Conservation (phyloP, 2,797 vertebrate species). For the Cetoscarus ocellatus region DNA sequence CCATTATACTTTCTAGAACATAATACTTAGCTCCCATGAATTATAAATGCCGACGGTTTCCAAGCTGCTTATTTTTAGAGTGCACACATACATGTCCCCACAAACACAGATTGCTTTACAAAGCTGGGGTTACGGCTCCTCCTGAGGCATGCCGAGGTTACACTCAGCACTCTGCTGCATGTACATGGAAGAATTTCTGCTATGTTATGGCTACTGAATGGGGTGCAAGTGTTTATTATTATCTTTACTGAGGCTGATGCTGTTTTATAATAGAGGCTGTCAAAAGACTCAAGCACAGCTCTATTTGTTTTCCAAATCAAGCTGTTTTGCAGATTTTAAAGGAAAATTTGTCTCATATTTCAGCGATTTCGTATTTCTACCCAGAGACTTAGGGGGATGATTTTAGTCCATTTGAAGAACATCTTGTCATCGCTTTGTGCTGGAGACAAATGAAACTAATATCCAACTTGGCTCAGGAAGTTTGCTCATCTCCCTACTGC, state of each 20-base stretch:
- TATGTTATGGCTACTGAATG: background rate
- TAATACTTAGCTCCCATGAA: constrained; percentile 70
- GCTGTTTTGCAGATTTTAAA: no score
- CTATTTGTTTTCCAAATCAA: background rate
- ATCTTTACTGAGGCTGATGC: no score
- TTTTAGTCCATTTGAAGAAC: constrained; percentile 13
- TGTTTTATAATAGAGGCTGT: background rate
- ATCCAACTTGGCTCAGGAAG: constrained; percentile 21
- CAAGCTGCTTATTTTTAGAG: constrained; percentile 69
- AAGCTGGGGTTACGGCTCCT: constrained; percentile 31
- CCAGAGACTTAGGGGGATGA: constrained; percentile 8
- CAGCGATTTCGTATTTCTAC: background rate
- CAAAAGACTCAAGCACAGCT: background rate
- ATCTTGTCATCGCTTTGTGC: constrained; percentile 17
- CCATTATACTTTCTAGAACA: constrained; percentile 66
- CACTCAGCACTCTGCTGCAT: background rate
- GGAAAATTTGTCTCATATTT: no score
- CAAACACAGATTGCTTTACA: constrained; percentile 46
- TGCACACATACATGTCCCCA: background rate
- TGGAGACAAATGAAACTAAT: constrained; percentile 27
- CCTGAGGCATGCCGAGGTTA: constrained; percentile 23
- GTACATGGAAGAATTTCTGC: background rate
- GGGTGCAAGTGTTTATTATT: background rate
- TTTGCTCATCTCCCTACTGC: constrained; percentile 18
- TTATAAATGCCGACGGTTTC: constrained; percentile 73